Evolutionary conservation across 2,113 vertebrate species (phyloP).

Genomic region (Macheiramphus alcinus): DNA sequence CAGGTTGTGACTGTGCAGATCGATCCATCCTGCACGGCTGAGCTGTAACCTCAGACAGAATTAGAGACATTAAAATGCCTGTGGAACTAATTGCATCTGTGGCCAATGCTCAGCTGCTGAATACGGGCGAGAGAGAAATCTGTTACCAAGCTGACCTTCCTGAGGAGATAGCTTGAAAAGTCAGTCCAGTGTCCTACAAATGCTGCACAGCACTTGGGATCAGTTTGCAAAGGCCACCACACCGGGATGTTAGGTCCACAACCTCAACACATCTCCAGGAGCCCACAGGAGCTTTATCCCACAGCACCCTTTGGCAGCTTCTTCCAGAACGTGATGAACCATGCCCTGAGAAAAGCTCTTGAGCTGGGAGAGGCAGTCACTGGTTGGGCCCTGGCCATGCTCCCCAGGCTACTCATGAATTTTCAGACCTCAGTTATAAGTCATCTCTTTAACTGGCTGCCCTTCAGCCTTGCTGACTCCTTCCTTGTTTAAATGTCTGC

Average conservation of each 20-base stretch:
- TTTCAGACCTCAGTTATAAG: not conserved
- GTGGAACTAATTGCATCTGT: not conserved
- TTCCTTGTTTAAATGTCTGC: not conserved
- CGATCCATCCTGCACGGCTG: not conserved
- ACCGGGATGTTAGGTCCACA: not conserved
- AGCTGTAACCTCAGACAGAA: not conserved
- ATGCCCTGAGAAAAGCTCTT: not conserved
- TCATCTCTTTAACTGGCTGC: not conserved
- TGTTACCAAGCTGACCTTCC: not conserved
- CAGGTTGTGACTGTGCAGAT: accelerated
- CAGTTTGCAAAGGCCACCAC: not conserved
- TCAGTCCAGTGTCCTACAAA: not conserved
- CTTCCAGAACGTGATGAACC: not conserved
- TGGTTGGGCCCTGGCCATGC: accelerated
- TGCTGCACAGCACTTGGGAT: not conserved
- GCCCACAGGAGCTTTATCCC: not conserved
- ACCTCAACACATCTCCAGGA: accelerated
- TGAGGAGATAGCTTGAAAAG: not conserved
- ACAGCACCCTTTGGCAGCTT: not conserved
- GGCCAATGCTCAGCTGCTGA: not conserved
- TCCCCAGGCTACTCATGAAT: not conserved
- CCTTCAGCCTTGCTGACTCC: not conserved
- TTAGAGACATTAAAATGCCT: not conserved
- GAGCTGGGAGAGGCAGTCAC: not conserved
- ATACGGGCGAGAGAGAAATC: not conserved